Conservation (phyloP, 2,113 vertebrate genomes). For the Perca schrenkii region DNA sequence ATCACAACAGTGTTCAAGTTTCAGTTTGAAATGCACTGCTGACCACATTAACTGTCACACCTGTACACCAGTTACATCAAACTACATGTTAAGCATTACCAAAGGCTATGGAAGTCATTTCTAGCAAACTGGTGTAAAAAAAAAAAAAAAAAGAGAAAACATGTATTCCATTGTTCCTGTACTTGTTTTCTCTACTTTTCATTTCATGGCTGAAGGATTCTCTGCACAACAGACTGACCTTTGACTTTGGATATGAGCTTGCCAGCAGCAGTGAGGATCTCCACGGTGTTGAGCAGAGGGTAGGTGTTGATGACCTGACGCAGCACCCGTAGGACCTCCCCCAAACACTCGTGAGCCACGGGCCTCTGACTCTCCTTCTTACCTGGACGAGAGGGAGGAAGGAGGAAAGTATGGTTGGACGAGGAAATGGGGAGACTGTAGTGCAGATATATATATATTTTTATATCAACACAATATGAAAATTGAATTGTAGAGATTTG, state of each 20-base stretch:
- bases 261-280: conserved; percentile 93
- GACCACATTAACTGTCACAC: background rate
- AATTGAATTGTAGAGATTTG: background rate
- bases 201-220: too few species aligned
- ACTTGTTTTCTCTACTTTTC: background rate
- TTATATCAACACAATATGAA: background rate
- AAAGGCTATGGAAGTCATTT: background rate
- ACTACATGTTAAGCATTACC: background rate
- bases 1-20: conserved; percentile 8
- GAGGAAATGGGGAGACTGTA: background rate
- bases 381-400: conserved; percentile 76
- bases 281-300: conserved; percentile 95
- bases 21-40: background rate
- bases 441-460: too few species aligned
- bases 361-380: conserved; percentile 89
- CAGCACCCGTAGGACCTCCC: conserved; percentile 91
- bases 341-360: conserved; percentile 91
- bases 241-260: conserved; percentile 97
- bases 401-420: background rate
- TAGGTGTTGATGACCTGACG: conserved; percentile 93
- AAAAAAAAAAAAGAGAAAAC: too few species aligned
- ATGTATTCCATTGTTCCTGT: too few species aligned
- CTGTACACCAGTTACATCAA: background rate
- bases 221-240: conserved; percentile 83
- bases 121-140: background rate